phyloP scores from a whole-genome alignment of 2,888 invertebrate genomes.

The Pseudoips prasinana region DNA sequence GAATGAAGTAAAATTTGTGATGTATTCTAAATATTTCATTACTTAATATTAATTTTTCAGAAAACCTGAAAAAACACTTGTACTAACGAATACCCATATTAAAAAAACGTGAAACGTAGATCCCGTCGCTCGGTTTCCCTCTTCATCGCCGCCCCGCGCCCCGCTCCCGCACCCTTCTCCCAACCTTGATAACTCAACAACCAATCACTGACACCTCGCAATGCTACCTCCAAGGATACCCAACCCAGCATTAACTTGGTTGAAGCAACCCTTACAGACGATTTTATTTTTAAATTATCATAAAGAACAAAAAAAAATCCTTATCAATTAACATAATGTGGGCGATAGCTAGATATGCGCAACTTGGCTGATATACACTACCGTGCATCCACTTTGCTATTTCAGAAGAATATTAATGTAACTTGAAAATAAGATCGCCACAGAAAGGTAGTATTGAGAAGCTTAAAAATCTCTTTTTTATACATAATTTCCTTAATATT shows the following conservation, averaged over 20 bases:
- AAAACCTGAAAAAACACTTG: conserved; percentile 29
- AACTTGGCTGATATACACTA: not conserved
- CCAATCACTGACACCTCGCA: conserved; percentile 64
- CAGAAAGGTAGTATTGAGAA: conserved; percentile 34
- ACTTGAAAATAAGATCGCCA: conserved; percentile 23
- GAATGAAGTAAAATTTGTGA: too few species aligned
- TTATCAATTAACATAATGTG: too few species aligned
- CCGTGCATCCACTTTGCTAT: not conserved
- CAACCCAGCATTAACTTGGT: not conserved
- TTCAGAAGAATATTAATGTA: not conserved
- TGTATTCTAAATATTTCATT: too few species aligned
- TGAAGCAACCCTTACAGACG: conserved; percentile 4
- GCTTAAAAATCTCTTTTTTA: conserved; percentile 24
- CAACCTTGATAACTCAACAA: conserved; percentile 74
- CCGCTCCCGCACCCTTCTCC: conserved; percentile 48
- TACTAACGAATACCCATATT: conserved; percentile 31
- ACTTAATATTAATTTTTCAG: too few species aligned
- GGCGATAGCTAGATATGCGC: too few species aligned
- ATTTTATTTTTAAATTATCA: conserved; percentile 14
- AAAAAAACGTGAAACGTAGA: conserved; percentile 19
- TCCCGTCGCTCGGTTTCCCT: conserved; percentile 41
- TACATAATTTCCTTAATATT: conserved; percentile 19
- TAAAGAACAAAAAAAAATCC: too few species aligned
- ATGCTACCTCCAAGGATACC: conserved; percentile 40
- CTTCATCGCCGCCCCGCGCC: conserved; percentile 45